Evolutionary conservation across 2,797 vertebrate genomes (phyloP), one percentile per base, ranked within the genome.

Genomic region (Heterohyrax brucei): DNA sequence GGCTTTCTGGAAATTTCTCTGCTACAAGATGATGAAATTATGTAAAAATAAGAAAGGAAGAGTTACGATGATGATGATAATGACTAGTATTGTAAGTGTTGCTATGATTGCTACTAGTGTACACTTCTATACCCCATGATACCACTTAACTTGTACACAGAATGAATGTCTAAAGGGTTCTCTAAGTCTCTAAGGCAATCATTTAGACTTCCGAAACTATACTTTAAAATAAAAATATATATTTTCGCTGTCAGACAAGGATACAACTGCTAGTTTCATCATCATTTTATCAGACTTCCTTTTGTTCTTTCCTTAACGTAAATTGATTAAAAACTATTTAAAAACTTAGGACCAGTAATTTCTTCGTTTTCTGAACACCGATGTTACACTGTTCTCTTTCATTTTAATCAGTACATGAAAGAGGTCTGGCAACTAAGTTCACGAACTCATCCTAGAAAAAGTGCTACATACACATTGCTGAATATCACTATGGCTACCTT

Each of bases 291-390:
- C 24, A 62, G 16, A 8, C 8, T 16, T 33, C 22, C 10, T 18
- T 26, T 59, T 70, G 28, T 33, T 12, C 53, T 83, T 68, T 83
- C 33, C 18, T 56, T 39, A 93, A 68, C 28, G 10, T 10, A 83
- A 94, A 70, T 83, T 77, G 30, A 83, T 78, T 16, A 10, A 83
- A 89, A 89, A 28, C 46, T 22, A 87, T 66, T 56, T 87, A 82
- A 87, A 87, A 91, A 85, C 10, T 3, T 18, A 0, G 12, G 14
- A 62, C 19, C 28, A 73, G 39, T 72, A 13, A 76, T 14, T 76
- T 24, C 28, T n/a, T 19, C n/a, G n/a, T 21, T 77, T 44, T 82
- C 24, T 83, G 77, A 76, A 48, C 18, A 0, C 56, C 26, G 75
- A 66, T 46, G 33, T 39, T 33, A 46, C 26, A 46, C 1, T 28